Evolutionary conservation across 2,113 vertebrate genomes (phyloP), one percentile per base, ranked within the genome.

Genomic region (Silurus asotus): DNA sequence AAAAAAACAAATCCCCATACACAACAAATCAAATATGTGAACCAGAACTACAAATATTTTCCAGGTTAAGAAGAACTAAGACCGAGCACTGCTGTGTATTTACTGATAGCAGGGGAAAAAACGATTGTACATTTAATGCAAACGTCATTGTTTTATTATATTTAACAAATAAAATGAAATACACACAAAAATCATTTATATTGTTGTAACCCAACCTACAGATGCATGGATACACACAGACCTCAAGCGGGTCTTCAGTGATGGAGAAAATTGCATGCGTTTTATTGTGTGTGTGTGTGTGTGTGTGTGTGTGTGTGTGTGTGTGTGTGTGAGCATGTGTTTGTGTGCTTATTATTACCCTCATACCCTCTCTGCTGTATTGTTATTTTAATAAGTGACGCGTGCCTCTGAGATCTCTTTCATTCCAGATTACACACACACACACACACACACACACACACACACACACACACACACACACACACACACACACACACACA

Each of bases 381-480:
- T 76, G 83, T 84, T 77, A 84, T 76, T 84, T 11, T 84, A 84
- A 84, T 84, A 62, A 84, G 83, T 77, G 83, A 37, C n/a, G 58
- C 20, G 72, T 84, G 83, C n/a, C 83, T 53, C 83, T 20, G 17
- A 25, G 72, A 76, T 76, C 82, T 59, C 82, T 48, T 45, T 59
- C 53, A 82, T 37, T 37, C 64, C 45, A 48, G 45, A 74, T 74
- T 20, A 49, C 45, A 6, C 74, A 53, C 74, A 53, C 74, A 76
- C 74, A 76, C 51, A 76, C 74, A 76, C 48, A 53, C 48, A 53
- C 74, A 53, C 9, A n/a, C 74, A 75, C 20, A 75, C 48, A 48
- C 20, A 75, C 8, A 51, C 45, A 70, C 13, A 70, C 37, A 55
- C 14, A 37, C 48, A 82, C n/a, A 53, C n/a, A 69, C 81, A 82